Evolutionary conservation across 1,140 invertebrate genomes (phyloP), one percentile per base, ranked within the genome.

Genomic region (Thaumetopoea pityocampa): DNA sequence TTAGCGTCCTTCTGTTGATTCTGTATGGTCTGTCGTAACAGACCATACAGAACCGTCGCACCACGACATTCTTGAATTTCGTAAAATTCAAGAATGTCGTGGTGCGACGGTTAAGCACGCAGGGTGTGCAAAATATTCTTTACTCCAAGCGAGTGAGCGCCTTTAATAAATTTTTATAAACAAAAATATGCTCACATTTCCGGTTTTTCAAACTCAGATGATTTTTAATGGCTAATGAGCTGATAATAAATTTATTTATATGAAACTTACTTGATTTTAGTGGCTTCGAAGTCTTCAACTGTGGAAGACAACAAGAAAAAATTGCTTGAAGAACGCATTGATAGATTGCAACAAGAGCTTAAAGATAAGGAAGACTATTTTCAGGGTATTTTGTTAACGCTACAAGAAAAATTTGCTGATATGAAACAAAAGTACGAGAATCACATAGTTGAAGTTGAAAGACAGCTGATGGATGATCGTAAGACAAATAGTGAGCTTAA

Each of bases 351-450:
- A 54, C 85, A 86, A 36, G 91, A 93, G 58, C 85, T 91, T 12
- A 88, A 87, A 57, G 85, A 87, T 11, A 90, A 92, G 57, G 92
- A 93, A 52, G 67, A 87, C 9, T 88, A 90, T 57, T 89, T 89
- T n/a, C 89, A 92, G 28, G 86, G 89, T 43, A 89, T 91, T n/a
- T 61, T 93, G 12, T 52, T 88, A 4, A 91, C 91, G 12, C 85
- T 93, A 3, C 91, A 93, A 67, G 89, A 89, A 17, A 91, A 92
- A 48, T 92, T 93, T 60, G 87, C 88, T n/a, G 88, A 91, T 23
- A 90, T 92, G 85, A 92, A 92, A 64, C 84, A 88, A 29, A 93
- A 92, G 57, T 93, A 94, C 55, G 88, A 92, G 35, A 88, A 81
- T 11, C 91, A 93, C 51, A 92, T 94, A 19, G 87, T 88, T 14